These are phyloP conservation scores for Rhodophaea formosa DNA, from an alignment of 2,888 invertebrate species.

Conservation along the genomic window DNA sequence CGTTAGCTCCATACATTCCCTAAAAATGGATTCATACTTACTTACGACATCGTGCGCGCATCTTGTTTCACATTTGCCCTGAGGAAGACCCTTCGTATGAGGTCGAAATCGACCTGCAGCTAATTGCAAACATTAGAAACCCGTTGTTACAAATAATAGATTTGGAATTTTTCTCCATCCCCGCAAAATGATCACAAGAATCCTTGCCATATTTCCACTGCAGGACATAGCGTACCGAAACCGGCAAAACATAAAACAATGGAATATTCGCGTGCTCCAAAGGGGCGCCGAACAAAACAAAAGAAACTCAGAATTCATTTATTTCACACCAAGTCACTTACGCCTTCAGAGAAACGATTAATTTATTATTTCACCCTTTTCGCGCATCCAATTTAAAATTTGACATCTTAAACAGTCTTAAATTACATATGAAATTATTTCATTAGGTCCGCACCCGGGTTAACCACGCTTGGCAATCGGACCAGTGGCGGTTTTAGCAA, in stretches of 20 bases:
- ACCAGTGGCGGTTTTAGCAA: conserved; percentile 30
- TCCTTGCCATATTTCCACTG: too few species aligned
- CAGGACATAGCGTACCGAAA: neutral
- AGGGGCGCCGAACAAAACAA: conserved; percentile 5
- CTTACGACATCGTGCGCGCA: too few species aligned
- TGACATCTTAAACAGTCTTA: conserved; percentile 81
- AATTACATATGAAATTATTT: conserved; percentile 79
- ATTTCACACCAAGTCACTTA: conserved; percentile 50
- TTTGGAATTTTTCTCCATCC: too few species aligned
- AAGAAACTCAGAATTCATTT: conserved; percentile 60
- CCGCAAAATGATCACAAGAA: too few species aligned
- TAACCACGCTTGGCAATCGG: conserved; percentile 43
- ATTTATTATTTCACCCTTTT: conserved; percentile 77
- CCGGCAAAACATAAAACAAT: neutral
- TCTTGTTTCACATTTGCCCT: too few species aligned
- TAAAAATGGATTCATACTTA: too few species aligned
- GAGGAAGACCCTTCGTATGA: too few species aligned
- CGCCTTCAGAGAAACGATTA: conserved; percentile 73
- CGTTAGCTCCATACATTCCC: too few species aligned
- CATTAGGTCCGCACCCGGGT: conserved; percentile 62
- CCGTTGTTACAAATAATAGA: too few species aligned
- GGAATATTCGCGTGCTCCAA: conserved; percentile 4
- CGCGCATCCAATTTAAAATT: conserved; percentile 80
- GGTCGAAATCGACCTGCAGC: too few species aligned
- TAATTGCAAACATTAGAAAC: too few species aligned